phyloP scores from a whole-genome alignment of 2,797 vertebrate species.

The Sebastiscus albofasciatus region DNA sequence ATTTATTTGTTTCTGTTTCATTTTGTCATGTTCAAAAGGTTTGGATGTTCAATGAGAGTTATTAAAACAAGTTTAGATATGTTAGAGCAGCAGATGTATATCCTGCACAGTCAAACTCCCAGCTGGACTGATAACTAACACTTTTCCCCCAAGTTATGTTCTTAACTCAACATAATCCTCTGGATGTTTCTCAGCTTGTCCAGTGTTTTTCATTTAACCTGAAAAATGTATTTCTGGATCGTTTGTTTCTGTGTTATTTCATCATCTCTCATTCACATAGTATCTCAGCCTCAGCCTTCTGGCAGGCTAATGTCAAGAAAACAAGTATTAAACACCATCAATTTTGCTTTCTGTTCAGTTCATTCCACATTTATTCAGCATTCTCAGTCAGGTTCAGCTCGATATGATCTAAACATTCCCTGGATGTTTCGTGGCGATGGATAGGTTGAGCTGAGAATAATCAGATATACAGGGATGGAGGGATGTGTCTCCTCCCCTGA shows the following conservation, averaged over 20 bases:
- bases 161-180: neutral
- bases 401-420: constrained; percentile 19
- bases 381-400: neutral
- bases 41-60: neutral
- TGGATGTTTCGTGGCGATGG: constrained; percentile 9
- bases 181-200: neutral
- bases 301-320: neutral
- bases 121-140: neutral
- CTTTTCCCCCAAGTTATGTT: neutral
- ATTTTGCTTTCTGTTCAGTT: neutral
- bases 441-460: constrained; percentile 8
- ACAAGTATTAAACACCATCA: neutral
- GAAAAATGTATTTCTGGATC: neutral
- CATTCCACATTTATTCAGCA: neutral
- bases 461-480: constrained; percentile 19
- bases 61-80: neutral
- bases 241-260: neutral
- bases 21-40: neutral
- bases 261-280: neutral
- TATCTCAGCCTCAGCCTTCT: neutral
- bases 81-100: neutral
- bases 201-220: neutral
- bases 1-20: neutral
- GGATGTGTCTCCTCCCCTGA: constrained; percentile 20
- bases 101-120: neutral